Base-by-base conservation (phyloP, 2,888 invertebrate species). In the Drosophila infuscata region DNA sequence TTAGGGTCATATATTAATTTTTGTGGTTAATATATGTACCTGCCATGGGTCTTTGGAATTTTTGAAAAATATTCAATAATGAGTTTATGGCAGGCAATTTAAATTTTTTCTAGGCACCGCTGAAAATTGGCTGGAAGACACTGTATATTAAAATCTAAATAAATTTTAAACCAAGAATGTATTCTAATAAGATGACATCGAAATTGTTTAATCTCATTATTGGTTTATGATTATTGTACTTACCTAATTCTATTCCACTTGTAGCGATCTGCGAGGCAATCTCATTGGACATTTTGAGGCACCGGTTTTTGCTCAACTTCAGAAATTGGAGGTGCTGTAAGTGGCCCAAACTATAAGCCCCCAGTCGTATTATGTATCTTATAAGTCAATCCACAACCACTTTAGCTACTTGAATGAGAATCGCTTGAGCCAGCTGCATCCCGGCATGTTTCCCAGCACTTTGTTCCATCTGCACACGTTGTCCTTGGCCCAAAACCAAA, bases 221-320 rank as follows among this genome's bases (percentile, higher is more conserved):
- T 25, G 25, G 9, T 25, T 25, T 46, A 46, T 8, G 3, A 15
- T 46, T 15, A 15, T 20, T 46, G 46, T 15, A 25, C 7, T 25
- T 25, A 25, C 4, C 15, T 46, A 25, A 49, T 49, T 1, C 3
- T 17, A 17, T 17, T 17, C 9, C 3, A 9, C 29, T 33, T 64
- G 2, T 17, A 94, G 94, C 56, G 94, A 94, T 84, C 88, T 94
- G 48, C 92, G 94, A 1, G 92, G 93, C 64, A 94, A 94, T 90
- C 91, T 89, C 46, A 91, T 94, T 51, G 86, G 84, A 32, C 88
- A 92, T 58, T 92, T 94, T 38, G 89, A 88, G 29, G 88, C 88
- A 2, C 80, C 86, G 8, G 91, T 93, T 7, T 93, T 94, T 75
- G 77, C 84, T 4, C 92, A 93, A 11, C 87, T 94, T 48, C 79